Percentiles rank a stretch among this genome's conserved stretches.
phyloP scores from a whole-genome alignment of 2,888 invertebrate species.

The Noctuana brunneofusca region DNA sequence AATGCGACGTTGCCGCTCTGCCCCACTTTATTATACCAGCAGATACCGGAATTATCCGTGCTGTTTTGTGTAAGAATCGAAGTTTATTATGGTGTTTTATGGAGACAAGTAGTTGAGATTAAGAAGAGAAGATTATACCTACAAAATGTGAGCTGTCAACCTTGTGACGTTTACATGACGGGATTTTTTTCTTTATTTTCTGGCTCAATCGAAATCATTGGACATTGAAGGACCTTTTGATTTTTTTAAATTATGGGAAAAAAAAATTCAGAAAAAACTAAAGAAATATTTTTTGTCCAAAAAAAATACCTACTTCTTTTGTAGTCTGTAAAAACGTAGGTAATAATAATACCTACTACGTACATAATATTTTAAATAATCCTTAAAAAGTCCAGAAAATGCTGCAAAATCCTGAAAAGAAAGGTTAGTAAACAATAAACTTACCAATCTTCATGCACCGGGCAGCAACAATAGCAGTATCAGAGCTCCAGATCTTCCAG shows the following conservation, averaged over 20 bases:
- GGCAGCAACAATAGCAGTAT: slow-evolving; percentile 25
- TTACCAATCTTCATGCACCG: slow-evolving; percentile 38
- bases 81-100: neutral
- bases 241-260: too few species aligned
- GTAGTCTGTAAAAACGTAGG: too few species aligned
- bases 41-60: slow-evolving; percentile 3
- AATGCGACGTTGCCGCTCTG: slow-evolving; percentile 48
- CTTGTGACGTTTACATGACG: neutral
- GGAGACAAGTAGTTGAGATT: neutral
- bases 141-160: neutral
- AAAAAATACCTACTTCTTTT: too few species aligned
- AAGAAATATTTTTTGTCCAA: too few species aligned
- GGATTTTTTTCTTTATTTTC: too few species aligned
- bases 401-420: slow-evolving; percentile 14
- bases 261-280: too few species aligned
- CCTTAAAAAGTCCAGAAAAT: neutral
- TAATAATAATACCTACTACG: too few species aligned
- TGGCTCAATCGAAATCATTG: too few species aligned
- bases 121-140: neutral
- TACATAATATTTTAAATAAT: neutral
- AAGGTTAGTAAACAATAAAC: slow-evolving; percentile 12
- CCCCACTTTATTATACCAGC: slow-evolving; percentile 33
- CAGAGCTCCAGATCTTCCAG: slow-evolving; percentile 36
- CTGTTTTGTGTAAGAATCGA: neutral
- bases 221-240: too few species aligned